Evolutionary conservation across 2,888 invertebrate species (phyloP).

Genomic region (Conomelus anceps): DNA sequence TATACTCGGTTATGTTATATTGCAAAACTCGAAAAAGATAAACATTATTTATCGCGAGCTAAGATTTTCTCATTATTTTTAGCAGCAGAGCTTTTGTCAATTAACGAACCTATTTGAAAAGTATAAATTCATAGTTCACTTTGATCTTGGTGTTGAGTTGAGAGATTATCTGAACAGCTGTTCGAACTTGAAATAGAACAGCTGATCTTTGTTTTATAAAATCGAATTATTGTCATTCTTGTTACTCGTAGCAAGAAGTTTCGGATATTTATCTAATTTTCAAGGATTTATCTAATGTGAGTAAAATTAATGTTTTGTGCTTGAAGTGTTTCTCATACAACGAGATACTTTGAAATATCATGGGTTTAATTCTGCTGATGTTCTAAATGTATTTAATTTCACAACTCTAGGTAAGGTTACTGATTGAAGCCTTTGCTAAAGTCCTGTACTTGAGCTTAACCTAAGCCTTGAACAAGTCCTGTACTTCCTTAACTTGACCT

Average conservation of each 20-base stretch:
- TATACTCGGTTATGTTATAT: too few relatives aligned
- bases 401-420: background rate
- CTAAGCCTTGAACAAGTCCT: too few relatives aligned
- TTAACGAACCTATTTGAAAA: too few relatives aligned
- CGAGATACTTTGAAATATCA: background rate
- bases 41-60: too few relatives aligned
- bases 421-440: background rate
- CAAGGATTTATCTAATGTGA: too few relatives aligned
- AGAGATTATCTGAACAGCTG: background rate
- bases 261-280: background rate
- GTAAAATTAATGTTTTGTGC: background rate
- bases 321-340: background rate
- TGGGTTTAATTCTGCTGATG: background rate
- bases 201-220: slow-evolving; percentile 9
- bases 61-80: too few relatives aligned
- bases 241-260: background rate
- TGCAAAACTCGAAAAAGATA: too few relatives aligned
- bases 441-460: background rate
- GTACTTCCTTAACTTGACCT: too few relatives aligned
- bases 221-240: slow-evolving; percentile 4
- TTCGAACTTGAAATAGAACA: background rate
- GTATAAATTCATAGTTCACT: too few relatives aligned
- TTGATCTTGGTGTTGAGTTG: too few relatives aligned
- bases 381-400: background rate
- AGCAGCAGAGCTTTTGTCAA: too few relatives aligned